Evolutionary conservation across 2,888 invertebrate genomes (phyloP), one percentile per base, ranked within the genome.

Genomic region (Drosophila austrosaltans): DNA sequence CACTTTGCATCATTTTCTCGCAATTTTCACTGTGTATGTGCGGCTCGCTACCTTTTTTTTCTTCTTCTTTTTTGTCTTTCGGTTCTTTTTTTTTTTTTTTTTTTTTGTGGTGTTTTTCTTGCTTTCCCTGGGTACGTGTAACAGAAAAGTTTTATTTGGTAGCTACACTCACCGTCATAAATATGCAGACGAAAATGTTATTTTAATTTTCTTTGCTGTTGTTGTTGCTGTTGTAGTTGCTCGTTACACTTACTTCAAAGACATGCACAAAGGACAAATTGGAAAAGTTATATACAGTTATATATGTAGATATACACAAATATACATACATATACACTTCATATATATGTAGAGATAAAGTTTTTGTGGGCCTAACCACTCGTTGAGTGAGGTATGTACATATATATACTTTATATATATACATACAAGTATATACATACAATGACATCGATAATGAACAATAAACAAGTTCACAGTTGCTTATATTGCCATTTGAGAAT

Each of bases 191-290:
- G 81, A 79, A 79, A 48, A 59, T 78, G 78, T 76, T 81, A 81
- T 79, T 79, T 79, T 78, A 76, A 79, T 79, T 81, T 81, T 79
- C 76, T 78, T 81, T 69, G 68, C 69, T 60, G 64, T 61, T 68
- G 58, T 44, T 54, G 72, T 25, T 68, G 69, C 44, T 68, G 63
- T 58, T 66, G 66, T 22, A 44, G 78, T 53, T 69, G 75, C 78
- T 81, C 71, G 81, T 79, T 79, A 78, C 81, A 80, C 76, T 76
- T 69, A 80, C 76, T 76, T 69, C 64, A 79, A 81, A 81, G 81
- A 79, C 81, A 79, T 76, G 79, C 71, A 78, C 79, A 79, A 81
- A 78, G 81, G 81, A 81, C 79, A 79, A 79, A 79, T 79, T 79
- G 79, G 79, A 79, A 79, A 79, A 79, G 79, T 79, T 79, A 78